Conservation (phyloP, 2,797 vertebrate species). For the Gymnocypris eckloni region DNA sequence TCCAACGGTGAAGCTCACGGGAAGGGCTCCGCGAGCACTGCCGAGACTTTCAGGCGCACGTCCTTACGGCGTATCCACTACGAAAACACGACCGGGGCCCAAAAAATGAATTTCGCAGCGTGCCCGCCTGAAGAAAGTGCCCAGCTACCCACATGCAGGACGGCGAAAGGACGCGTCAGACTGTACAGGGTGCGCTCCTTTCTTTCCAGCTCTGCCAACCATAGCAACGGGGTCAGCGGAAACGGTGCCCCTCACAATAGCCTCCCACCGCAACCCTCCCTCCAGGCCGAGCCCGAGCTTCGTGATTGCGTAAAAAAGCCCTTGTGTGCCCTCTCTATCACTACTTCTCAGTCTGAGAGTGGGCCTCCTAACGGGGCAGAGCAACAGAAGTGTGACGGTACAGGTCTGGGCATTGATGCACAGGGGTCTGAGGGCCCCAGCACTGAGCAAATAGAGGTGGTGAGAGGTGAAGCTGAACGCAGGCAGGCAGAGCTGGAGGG, state of each 20-base stretch:
- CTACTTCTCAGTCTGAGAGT: conserved; percentile 11
- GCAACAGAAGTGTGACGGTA: conserved; percentile 3
- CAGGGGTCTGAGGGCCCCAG: conserved; percentile 22
- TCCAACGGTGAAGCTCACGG: conserved; percentile 40
- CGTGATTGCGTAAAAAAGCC: conserved; percentile 19
- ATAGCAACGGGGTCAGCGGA: conserved; percentile 48
- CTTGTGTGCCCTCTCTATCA: conserved; percentile 2
- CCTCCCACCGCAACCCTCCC: conserved; percentile 3
- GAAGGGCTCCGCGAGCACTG: conserved; percentile 21
- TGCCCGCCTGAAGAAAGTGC: conserved; percentile 46
- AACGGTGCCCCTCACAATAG: conserved; percentile 7
- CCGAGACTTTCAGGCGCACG: conserved; percentile 5
- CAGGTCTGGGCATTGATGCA: not conserved
- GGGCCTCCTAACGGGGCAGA: conserved; percentile 10
- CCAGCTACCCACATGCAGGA: conserved; percentile 49
- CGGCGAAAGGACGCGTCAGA: conserved; percentile 63
- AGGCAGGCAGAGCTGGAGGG: conserved; percentile 66
- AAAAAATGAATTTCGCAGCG: conserved; percentile 32
- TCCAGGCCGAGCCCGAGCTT: conserved; percentile 6
- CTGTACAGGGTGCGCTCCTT: conserved; percentile 62
- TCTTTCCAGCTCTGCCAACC: conserved; percentile 40
- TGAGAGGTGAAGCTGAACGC: conserved; percentile 51
- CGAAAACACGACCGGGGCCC: conserved; percentile 36
- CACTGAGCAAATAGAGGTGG: conserved; percentile 46
- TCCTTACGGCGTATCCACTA: conserved; percentile 37